Base-by-base conservation (phyloP, 2,797 vertebrate species). In the Aratinga solstitialis region DNA sequence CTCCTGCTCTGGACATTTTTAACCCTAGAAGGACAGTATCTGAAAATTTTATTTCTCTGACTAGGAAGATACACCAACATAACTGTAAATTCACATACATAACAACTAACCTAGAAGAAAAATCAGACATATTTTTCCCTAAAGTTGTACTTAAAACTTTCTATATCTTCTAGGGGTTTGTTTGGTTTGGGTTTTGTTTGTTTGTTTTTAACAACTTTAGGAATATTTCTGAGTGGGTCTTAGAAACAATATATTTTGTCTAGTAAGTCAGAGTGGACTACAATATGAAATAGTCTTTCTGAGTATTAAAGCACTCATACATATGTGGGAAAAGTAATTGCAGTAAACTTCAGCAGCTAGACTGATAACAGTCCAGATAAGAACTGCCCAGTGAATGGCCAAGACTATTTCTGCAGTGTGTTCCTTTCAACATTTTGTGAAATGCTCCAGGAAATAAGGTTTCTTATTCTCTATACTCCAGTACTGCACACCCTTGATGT, bases 111-210 rank as follows among this genome's bases (percentile, higher is more conserved):
- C 6, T 63, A 4, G 10, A 51, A 32, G 26, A 68, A 87, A 65
- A 15, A 59, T 40, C 7, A 94, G 63, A 40, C 26, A 16, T 17
- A 8, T 62, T 84, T 59, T 80, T 81, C 8, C 23, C 32, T 42
- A 18, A 75, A 81, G 7, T 23, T 11, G 6, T 63, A 77, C 9
- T 51, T 63, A 42, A 85, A 88, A 34, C 5, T 45, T 53, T 56
- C 8, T 34, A 2, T 32, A 0, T 67, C 14, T 43, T 72, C 50
- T 30, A 79, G 7, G 3, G 7, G 0, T 30, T 59, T 13, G 1
- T 36, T 67, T 38, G 19, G 3, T 6, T 43, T 71, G 14, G 11
- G 6, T 16, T 32, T 47, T 34, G 12, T 30, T 58, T 1, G 0
- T 1, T 10, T 38, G 59, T 7, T 5, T 40, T 56, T 78, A 24